Percentiles rank a stretch among this genome's conserved stretches.
Evolutionary conservation across 1,140 invertebrate species (phyloP).

Genomic region (Proales similis): DNA sequence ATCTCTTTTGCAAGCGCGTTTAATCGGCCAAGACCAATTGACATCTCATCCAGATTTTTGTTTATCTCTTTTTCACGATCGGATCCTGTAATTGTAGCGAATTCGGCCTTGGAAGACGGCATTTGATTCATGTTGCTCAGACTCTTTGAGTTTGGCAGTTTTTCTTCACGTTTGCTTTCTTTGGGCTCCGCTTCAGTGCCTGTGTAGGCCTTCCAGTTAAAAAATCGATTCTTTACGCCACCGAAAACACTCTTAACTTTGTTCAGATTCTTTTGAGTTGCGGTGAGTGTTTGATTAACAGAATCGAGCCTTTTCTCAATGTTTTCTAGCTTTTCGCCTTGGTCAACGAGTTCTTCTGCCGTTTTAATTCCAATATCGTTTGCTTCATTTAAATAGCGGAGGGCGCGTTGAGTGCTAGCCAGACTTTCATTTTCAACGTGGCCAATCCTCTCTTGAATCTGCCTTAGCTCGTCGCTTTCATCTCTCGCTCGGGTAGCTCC

Average conservation of each 20-base stretch:
- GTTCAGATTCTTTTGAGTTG: conserved; percentile 35
- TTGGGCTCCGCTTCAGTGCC: not conserved
- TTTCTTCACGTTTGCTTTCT: conserved; percentile 1
- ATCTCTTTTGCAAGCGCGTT: conserved; percentile 14
- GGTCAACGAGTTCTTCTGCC: not conserved
- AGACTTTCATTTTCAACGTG: conserved; percentile 32
- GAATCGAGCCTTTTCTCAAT: conserved; percentile 1
- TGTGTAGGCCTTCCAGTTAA: not conserved
- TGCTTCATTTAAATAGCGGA: conserved; percentile 11
- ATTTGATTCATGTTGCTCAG: conserved; percentile 25
- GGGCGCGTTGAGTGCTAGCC: conserved; percentile 4
- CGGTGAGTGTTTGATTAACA: conserved; percentile 14
- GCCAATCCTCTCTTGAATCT: conserved; percentile 31
- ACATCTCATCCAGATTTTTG: conserved; percentile 37
- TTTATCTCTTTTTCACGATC: conserved; percentile 32
- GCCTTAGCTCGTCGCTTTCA: conserved; percentile 18
- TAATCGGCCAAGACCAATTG: conserved; percentile 8
- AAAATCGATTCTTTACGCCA: conserved; percentile 34
- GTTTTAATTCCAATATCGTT: conserved; percentile 29
- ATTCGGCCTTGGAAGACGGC: conserved; percentile 16
- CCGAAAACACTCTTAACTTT: conserved; percentile 36
- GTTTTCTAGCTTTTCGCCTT: conserved; percentile 25
- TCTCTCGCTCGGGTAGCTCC: no score
- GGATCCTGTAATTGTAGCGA: conserved; percentile 19
- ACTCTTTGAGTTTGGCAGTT: not conserved